Evolutionary conservation across 2,113 vertebrate genomes (phyloP), one percentile per base, ranked within the genome.

Genomic region (Phrynocephalus versicolor): DNA sequence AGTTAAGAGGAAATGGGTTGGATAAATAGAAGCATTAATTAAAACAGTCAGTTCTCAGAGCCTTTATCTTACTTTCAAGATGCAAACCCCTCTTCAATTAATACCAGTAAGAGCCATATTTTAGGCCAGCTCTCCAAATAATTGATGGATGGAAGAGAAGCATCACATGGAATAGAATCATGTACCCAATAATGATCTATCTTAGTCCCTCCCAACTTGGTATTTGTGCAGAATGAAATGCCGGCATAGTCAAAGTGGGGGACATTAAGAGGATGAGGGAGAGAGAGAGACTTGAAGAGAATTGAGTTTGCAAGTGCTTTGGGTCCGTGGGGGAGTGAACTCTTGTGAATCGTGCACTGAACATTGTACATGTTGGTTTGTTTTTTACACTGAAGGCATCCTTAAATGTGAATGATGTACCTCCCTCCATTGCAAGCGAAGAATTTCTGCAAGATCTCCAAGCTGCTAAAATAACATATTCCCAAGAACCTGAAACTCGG

Each of bases 401-500:
- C 84, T 93, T 98, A 95, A 98, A 97, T 93, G 92, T 95, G 94
- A 97, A 93, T 88, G 96, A 97, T 88, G 95, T 97, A 81, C 97
- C 96, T 92, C 96, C 97, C 89, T 96, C 98, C 85, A 87, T 92
- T 93, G 95, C 98, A 93, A 99, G 97, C 89, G 97, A 99, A 96
- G 96, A 96, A 93, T 99, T 99, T 92, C 89, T 98, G 90, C 96
- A 96, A 90, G 98, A 98, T 69, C 94, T 99, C 93, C 98, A 97
- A 96, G 93, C 97, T 91, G 96, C 96, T 81, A 96, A 95, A 92
- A 96, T 99, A 89, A 96, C 97, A 69, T 96, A 97, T 93, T 98
- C 98, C 25, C 96, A 97, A 83, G 98, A 99, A 80, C 96, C 97
- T 81, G 98, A 99, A 95, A 98, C 99, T 96, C 94, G 98, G 55